Base-by-base conservation (phyloP, 2,113 vertebrate genomes). In the Percopsis transmontana region DNA sequence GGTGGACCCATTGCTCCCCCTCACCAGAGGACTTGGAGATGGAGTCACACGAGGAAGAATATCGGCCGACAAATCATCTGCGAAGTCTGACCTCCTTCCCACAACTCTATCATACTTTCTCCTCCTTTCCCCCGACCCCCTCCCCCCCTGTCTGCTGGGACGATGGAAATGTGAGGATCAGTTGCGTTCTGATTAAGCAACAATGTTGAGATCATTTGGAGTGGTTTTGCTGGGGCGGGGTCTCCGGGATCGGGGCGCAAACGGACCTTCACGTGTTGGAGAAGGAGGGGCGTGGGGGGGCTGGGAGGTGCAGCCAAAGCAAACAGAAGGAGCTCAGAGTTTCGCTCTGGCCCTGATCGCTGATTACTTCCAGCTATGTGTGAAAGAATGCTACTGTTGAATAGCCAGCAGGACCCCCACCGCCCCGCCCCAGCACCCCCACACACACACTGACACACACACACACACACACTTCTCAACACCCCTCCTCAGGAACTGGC, bases 371-470 rank as follows among this genome's bases (percentile, higher is more conserved):
- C 68, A 85, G 79, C 76, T 72, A 63, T 58, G 69, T 83, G 75
- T 84, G 70, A 79, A 85, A 82, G 77, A 83, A 86, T 79, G 84
- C 67, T 78, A 80, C 73, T 83, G 82, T 86, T 68, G 68, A 77
- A 58, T 12, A 42, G 69, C 76, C 77, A 83, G 66, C 60, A 79
- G 66, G 9, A 47, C 51, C 24, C 38, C 59, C 52, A 55, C 21
- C 45, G 16, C 23, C 55, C 40, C 53, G 50, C 38, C 59, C 52
- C 12, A n/a, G 56, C 66, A 62, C 39, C 73, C 72, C 42, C 50
- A 21, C 23, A 41, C 55, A 51, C 48, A 38, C 59, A 64, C 62
- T 79, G 59, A 56, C 52, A 71, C 20, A 51, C 69, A 33, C 27
- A 2, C 27, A 33, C 27, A 33, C 2, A 54, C 27, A 33, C 27